These are phyloP conservation scores for Notarius lentiginosus DNA, from an alignment of 2,113 vertebrate genomes.

Conservation along the genomic window DNA sequence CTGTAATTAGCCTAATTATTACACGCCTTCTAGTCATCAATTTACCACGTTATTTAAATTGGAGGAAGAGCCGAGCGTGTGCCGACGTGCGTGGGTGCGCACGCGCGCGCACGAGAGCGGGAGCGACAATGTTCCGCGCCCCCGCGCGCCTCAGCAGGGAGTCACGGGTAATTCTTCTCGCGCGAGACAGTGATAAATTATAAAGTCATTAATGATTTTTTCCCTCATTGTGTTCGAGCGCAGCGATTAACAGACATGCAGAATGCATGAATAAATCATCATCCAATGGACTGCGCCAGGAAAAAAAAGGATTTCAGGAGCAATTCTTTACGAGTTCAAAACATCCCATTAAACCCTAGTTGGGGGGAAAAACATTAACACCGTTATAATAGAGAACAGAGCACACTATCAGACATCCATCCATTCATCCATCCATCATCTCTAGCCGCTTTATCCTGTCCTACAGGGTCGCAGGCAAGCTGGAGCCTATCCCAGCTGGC, in stretches of 20 bases:
- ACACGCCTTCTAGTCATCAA: slow-evolving; percentile 44
- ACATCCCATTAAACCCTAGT: background rate
- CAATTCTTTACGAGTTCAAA: background rate
- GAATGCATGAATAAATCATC: slow-evolving; percentile 58
- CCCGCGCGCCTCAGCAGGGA: slow-evolving; percentile 60
- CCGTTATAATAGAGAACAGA: background rate
- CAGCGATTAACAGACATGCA: slow-evolving; percentile 62
- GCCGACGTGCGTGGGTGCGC: too few species aligned
- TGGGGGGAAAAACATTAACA: background rate
- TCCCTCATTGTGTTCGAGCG: slow-evolving; percentile 59
- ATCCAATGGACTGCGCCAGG: background rate
- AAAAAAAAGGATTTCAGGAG: too few species aligned
- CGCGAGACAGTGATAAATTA: slow-evolving; percentile 70
- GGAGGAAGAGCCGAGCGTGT: background rate
- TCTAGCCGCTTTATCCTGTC: too few species aligned
- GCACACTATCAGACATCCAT: too few species aligned
- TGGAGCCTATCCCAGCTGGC: too few species aligned
- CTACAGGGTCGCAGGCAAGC: too few species aligned
- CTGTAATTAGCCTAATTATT: slow-evolving; percentile 63
- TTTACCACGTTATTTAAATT: slow-evolving; percentile 56
- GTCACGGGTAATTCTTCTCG: slow-evolving; percentile 67
- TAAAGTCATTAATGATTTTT: slow-evolving; percentile 66
- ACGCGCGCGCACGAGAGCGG: too few species aligned
- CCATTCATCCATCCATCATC: too few species aligned
- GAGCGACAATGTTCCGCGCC: slow-evolving; percentile 53